Conservation (phyloP, 2,888 invertebrate species). For the Caenorhabditis wallacei region DNA sequence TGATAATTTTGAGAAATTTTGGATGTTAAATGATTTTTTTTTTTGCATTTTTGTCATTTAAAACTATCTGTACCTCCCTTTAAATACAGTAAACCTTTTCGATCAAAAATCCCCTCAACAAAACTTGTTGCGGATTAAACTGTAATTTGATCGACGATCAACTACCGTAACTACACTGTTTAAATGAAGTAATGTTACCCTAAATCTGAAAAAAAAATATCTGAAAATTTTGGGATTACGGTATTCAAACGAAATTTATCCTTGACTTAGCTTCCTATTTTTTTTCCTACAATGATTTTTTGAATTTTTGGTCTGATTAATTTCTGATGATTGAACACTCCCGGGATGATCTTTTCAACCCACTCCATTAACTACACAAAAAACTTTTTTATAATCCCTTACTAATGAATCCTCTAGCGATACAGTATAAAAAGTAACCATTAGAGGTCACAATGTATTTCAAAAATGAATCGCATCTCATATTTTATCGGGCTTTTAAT, state of each 20-base stretch:
- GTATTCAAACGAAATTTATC: too few species aligned
- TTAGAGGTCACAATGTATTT: background rate
- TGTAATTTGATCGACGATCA: background rate
- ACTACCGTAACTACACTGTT: constrained; percentile 4
- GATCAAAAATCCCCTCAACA: background rate
- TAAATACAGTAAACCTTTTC: background rate
- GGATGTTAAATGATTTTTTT: too few species aligned
- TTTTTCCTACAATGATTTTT: background rate
- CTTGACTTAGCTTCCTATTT: too few species aligned
- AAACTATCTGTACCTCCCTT: too few species aligned
- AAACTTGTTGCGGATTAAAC: background rate
- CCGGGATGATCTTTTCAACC: constrained; percentile 19
- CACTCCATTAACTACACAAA: too few species aligned
- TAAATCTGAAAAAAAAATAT: background rate
- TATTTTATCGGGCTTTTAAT: background rate
- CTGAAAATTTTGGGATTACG: background rate
- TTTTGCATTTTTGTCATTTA: too few species aligned
- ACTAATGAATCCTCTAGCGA: background rate
- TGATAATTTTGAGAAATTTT: too few species aligned
- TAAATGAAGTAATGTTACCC: background rate
- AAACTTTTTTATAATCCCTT: constrained; percentile 6
- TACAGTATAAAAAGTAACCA: constrained; percentile 3
- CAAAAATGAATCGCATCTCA: constrained; percentile 9
- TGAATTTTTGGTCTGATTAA: background rate
- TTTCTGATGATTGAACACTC: constrained; percentile 5